phyloP scores from a whole-genome alignment of 1,140 invertebrate species.

The Drosophila ercepeae region DNA sequence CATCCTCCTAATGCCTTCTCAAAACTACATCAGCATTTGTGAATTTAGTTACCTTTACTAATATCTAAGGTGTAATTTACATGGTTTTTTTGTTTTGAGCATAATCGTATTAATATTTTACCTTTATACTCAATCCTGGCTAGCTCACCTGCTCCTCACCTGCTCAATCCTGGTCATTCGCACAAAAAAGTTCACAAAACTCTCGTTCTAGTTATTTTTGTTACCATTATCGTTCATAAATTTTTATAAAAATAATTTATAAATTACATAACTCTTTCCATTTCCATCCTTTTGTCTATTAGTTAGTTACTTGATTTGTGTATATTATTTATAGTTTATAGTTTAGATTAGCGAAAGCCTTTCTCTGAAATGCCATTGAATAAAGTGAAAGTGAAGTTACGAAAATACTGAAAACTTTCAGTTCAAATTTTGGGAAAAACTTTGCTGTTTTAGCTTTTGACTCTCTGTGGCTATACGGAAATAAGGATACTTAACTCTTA shows the following conservation, averaged over 20 bases:
- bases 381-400: not conserved
- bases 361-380: constrained; percentile 1
- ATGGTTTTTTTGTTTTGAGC: constrained; percentile 41
- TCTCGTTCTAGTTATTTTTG: constrained; percentile 9
- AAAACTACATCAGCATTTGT: constrained; percentile 33
- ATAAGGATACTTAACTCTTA: constrained; percentile 14
- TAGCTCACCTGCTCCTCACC: constrained; percentile 8
- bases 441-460: constrained; percentile 17
- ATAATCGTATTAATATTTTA: constrained; percentile 1
- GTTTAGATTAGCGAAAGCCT: constrained; percentile 21
- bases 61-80: constrained; percentile 13
- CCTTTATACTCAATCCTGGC: constrained; percentile 12
- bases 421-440: constrained; percentile 26
- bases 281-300: constrained; percentile 35
- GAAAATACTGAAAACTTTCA: not conserved
- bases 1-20: constrained; percentile 10
- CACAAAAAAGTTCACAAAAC: constrained; percentile 9
- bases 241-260: constrained; percentile 80
- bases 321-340: constrained; percentile 42
- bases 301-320: constrained; percentile 35
- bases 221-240: constrained; percentile 58
- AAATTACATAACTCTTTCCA: constrained; percentile 72
- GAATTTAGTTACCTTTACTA: constrained; percentile 15
- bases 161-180: constrained; percentile 20
- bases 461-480: constrained; percentile 38